phyloP scores from a whole-genome alignment of 2,888 invertebrate genomes.

The Zhengitettix transpicula region DNA sequence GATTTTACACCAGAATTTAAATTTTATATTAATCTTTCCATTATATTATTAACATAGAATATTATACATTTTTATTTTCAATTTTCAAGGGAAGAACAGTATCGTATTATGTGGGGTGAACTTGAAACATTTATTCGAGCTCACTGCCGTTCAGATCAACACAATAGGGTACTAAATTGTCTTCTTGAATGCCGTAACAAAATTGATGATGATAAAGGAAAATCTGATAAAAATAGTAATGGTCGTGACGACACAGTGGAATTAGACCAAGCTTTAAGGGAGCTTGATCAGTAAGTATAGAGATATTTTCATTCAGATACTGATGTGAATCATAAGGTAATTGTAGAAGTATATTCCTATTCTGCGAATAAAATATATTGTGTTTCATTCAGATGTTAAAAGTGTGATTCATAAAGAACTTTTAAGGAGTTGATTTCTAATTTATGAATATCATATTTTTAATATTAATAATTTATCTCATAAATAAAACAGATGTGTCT shows the following conservation, averaged over 20 bases:
- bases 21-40: too few relatives aligned
- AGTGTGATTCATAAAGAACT: too few relatives aligned
- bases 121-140: constrained; percentile 66
- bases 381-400: too few relatives aligned
- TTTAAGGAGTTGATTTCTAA: too few relatives aligned
- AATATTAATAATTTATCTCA: too few relatives aligned
- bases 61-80: not conserved
- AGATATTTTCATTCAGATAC: not conserved
- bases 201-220: constrained; percentile 32
- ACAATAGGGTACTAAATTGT: constrained; percentile 60
- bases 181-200: constrained; percentile 58
- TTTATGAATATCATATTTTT: too few relatives aligned
- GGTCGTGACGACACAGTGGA: constrained; percentile 36
- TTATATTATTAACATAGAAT: too few relatives aligned
- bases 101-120: constrained; percentile 79
- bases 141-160: constrained; percentile 60
- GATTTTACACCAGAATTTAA: too few relatives aligned
- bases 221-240: constrained; percentile 11
- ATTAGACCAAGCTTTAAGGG: constrained; percentile 38
- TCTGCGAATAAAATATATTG: too few relatives aligned
- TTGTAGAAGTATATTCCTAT: too few relatives aligned
- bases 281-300: constrained; percentile 34
- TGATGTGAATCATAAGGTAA: too few relatives aligned
- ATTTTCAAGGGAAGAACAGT: constrained; percentile 58
- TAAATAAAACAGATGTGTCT: too few relatives aligned